Percentiles rank a stretch among this genome's conserved stretches.
Conservation (phyloP, 2,113 vertebrate species). For the Aegypius monachus region DNA sequence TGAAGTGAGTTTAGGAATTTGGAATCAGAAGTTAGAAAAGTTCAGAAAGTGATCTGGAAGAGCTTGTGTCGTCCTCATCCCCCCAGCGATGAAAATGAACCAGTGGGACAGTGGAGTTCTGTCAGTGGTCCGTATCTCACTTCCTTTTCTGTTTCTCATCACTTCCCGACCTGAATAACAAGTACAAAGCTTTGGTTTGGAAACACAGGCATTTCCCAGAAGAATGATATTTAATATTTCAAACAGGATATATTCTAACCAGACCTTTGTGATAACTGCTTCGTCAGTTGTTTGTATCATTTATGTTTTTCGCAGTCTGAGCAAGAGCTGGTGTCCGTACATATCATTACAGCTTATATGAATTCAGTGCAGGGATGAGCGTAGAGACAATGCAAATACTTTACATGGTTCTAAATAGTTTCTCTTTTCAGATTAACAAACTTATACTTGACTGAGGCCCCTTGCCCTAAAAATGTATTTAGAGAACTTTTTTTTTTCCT, state of each 20-base stretch:
- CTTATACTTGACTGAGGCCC: background rate
- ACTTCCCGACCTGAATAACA: background rate
- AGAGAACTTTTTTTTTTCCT: background rate
- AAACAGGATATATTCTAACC: background rate
- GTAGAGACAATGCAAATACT: background rate
- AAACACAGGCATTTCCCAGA: background rate
- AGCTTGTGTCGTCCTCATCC: background rate
- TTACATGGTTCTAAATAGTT: background rate
- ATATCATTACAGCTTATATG: background rate
- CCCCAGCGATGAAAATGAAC: background rate
- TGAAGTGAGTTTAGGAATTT: background rate
- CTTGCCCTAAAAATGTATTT: background rate
- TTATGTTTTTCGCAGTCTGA: background rate
- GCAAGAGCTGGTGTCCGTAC: background rate
- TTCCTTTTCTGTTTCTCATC: slow-evolving; percentile 8
- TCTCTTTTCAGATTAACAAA: background rate
- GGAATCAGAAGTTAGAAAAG: background rate
- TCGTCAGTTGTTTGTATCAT: background rate
- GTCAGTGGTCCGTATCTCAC: background rate
- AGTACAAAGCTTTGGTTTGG: background rate
- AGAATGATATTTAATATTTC: slow-evolving; percentile 4
- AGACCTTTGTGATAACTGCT: background rate
- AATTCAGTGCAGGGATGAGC: background rate
- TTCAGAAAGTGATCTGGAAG: background rate
- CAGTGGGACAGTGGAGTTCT: background rate